A percentile compares a stretch with the other conserved stretches of the same genome.
phyloP scores from a whole-genome alignment of 2,888 invertebrate species.

The Drosophila bunnanda region DNA sequence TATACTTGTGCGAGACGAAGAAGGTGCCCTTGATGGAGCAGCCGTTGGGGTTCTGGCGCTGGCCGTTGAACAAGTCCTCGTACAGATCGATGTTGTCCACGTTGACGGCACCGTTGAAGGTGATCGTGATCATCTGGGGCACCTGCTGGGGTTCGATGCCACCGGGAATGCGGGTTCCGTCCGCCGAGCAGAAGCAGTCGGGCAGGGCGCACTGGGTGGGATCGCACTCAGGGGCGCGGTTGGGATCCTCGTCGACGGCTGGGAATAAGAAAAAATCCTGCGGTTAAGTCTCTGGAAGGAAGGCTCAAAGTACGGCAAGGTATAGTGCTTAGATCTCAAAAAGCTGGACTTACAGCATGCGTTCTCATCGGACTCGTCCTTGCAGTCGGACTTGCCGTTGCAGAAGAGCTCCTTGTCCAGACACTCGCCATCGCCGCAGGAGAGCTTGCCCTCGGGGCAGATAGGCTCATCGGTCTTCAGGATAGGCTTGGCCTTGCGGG shows the following conservation, averaged over 20 bases:
- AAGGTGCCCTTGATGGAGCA: constrained; percentile 95
- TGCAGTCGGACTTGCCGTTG: constrained; percentile 96
- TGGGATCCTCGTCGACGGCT: constrained; percentile 96
- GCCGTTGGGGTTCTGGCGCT: constrained; percentile 94
- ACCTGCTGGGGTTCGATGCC: constrained; percentile 93
- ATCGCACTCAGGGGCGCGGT: constrained; percentile 96
- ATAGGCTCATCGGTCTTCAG: constrained; percentile 97
- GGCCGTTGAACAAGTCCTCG: constrained; percentile 94
- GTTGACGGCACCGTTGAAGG: constrained; percentile 96
- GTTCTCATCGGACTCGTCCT: constrained; percentile 97
- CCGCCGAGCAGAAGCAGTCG: constrained; percentile 96
- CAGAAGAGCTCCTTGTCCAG: constrained; percentile 96
- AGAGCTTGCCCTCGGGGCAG: constrained; percentile 94
- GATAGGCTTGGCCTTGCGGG: constrained; percentile 94
- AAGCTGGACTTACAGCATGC: constrained; percentile 92
- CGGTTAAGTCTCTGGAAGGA: background rate
- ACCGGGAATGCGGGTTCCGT: constrained; percentile 95
- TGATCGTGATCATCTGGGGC: constrained; percentile 96
- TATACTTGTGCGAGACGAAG: constrained; percentile 96
- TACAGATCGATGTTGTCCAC: constrained; percentile 96
- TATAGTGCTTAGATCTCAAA: background rate
- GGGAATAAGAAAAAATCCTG: constrained; percentile 39
- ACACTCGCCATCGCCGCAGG: constrained; percentile 96
- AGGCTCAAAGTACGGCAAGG: background rate
- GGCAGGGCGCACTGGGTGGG: constrained; percentile 94